Evolutionary conservation across 1,140 invertebrate species (phyloP), one percentile per base, ranked within the genome.

Genomic region (Cyclargus thomasi): DNA sequence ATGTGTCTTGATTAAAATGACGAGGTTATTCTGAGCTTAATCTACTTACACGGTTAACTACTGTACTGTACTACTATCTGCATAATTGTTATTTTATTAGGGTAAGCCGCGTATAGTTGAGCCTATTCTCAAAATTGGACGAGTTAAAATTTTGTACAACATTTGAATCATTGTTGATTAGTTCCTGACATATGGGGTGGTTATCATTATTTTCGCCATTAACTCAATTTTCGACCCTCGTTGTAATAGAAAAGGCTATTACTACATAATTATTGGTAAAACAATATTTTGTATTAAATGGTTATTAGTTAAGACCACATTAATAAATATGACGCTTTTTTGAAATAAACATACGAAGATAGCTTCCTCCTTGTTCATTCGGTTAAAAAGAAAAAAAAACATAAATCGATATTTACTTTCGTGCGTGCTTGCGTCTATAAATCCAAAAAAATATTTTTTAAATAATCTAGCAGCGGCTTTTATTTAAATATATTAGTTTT

Each of bases 231-330:
- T 47, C 35, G 55, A 63, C 35, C 64, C 62, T 68, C 53, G 53
- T 68, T 47, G 11, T 47, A 47, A 47, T 47, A 16, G 39, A 47
- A 47, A 0, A 16, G 39, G 11, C 39, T 62, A 55, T 65, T 62
- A 69, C 70, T 55, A 67, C 29, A 8, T 29, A 2, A 2, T 23
- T 23, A 29, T n/a, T n/a, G n/a, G n/a, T n/a, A n/a, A n/a, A n/a
- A n/a, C n/a, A n/a, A n/a, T n/a, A n/a, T n/a, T n/a, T n/a, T n/a
- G n/a, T n/a, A n/a, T n/a, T n/a, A n/a, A n/a, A n/a, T n/a, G n/a
- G n/a, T n/a, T n/a, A n/a, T n/a, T n/a, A n/a, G n/a, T n/a, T n/a
- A n/a, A n/a, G n/a, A n/a, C n/a, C n/a, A n/a, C n/a, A n/a, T n/a
- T n/a, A n/a, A n/a, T n/a, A n/a, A n/a, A n/a, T n/a, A n/a, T n/a